Percentiles rank a stretch among this genome's conserved stretches.
These are phyloP conservation scores for Lynx canadensis DNA, from an alignment of 2,113 vertebrate species.

Conservation along the genomic window DNA sequence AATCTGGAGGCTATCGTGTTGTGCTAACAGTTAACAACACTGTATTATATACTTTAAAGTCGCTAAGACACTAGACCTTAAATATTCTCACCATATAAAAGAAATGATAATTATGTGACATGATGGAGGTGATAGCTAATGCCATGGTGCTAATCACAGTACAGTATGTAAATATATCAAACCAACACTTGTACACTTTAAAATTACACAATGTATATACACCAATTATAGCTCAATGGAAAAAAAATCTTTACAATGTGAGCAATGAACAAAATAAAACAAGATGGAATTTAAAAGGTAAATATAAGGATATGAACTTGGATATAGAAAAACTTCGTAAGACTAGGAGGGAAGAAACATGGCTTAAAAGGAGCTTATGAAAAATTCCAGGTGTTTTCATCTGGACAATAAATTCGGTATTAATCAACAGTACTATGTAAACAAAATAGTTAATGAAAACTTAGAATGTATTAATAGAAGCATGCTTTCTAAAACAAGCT, in stretches of 20 bases:
- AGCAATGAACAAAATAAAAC: not conserved
- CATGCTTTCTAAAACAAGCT: not conserved
- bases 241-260: not conserved
- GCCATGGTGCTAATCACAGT: not conserved
- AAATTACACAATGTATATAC: not conserved
- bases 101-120: not conserved
- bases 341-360: not conserved
- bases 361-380: not conserved
- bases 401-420: not conserved
- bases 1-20: not conserved
- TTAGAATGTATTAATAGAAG: not conserved
- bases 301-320: not conserved
- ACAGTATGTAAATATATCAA: not conserved
- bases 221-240: not conserved
- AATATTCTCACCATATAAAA: not conserved
- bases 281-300: slow-evolving; percentile 3
- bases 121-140: not conserved
- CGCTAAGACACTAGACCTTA: not conserved
- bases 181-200: not conserved
- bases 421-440: not conserved
- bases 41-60: not conserved
- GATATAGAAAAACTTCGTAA: not conserved
- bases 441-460: not conserved
- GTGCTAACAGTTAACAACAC: not conserved
- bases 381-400: not conserved